phyloP scores from a whole-genome alignment of 2,888 invertebrate species.

The Leucozona laternaria region DNA sequence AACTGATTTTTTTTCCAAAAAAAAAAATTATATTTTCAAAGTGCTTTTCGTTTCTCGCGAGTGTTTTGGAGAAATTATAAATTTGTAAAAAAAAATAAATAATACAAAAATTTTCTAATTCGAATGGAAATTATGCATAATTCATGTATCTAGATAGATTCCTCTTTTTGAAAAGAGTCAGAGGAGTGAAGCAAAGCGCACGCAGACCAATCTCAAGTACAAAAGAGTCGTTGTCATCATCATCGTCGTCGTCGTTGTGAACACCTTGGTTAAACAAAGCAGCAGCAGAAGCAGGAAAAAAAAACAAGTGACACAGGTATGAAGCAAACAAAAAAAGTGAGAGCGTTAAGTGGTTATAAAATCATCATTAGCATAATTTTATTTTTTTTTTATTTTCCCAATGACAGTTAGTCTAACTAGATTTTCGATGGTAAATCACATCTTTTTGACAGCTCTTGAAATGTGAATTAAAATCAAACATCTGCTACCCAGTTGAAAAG shows the following conservation, averaged over 20 bases:
- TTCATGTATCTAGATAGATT: conserved; percentile 72
- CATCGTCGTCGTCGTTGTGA: conserved; percentile 43
- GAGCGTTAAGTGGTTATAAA: conserved; percentile 58
- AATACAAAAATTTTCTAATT: conserved; percentile 38
- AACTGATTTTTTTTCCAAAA: not conserved
- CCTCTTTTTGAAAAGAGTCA: conserved; percentile 47
- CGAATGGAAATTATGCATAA: conserved; percentile 69
- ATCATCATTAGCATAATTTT: conserved; percentile 65
- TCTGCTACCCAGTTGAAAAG: conserved; percentile 3
- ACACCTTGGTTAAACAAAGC: conserved; percentile 70
- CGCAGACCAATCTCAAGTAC: conserved; percentile 70
- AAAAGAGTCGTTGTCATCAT: conserved; percentile 70
- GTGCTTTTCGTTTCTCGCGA: conserved; percentile 1
- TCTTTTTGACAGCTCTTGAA: conserved; percentile 30
- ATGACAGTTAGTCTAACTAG: conserved; percentile 42
- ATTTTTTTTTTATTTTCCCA: conserved; percentile 38
- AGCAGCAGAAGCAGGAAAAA: conserved; percentile 51
- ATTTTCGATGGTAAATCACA: conserved; percentile 11
- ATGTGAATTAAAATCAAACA: conserved; percentile 36
- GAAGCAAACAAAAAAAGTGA: conserved; percentile 55
- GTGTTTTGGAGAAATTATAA: conserved; percentile 17
- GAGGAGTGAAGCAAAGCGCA: conserved; percentile 59
- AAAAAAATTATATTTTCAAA: not conserved
- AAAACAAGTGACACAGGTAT: conserved; percentile 53
- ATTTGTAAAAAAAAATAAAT: conserved; percentile 7